phyloP scores from a whole-genome alignment of 1,140 invertebrate genomes.

The Belonocnema kinseyi region DNA sequence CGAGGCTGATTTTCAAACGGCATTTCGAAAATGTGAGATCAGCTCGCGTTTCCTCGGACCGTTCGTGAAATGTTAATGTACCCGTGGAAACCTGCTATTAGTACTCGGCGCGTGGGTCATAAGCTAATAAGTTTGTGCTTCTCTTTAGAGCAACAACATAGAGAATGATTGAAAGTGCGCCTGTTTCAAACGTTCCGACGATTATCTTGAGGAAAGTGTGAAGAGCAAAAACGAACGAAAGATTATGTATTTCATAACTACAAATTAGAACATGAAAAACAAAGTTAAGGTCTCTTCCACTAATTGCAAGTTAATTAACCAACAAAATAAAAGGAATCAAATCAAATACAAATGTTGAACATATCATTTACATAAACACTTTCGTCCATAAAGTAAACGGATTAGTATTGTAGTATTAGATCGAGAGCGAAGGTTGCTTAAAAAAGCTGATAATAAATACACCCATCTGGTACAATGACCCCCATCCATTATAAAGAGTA shows the following conservation, averaged over 20 bases:
- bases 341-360: too few relatives aligned
- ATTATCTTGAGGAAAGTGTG: background rate
- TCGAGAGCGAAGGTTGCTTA: too few relatives aligned
- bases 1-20: constrained; percentile 40
- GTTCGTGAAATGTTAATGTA: constrained; percentile 66
- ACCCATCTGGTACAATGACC: too few relatives aligned
- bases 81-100: constrained; percentile 63
- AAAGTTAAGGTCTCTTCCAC: background rate
- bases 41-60: constrained; percentile 40
- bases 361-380: too few relatives aligned
- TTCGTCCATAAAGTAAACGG: too few relatives aligned
- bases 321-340: too few relatives aligned
- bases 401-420: too few relatives aligned
- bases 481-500: too few relatives aligned
- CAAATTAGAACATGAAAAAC: background rate
- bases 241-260: background rate
- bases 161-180: constrained; percentile 20
- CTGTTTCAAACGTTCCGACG: background rate
- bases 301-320: too few relatives aligned
- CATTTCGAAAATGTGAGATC: constrained; percentile 52
- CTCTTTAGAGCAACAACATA: background rate
- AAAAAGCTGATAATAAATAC: too few relatives aligned
- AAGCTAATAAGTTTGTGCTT: constrained; percentile 55
- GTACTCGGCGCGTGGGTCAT: constrained; percentile 50
- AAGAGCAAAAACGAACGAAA: constrained; percentile 13